These are phyloP conservation scores for Hylia prasina DNA, from an alignment of 2,113 vertebrate genomes.

Conservation along the genomic window DNA sequence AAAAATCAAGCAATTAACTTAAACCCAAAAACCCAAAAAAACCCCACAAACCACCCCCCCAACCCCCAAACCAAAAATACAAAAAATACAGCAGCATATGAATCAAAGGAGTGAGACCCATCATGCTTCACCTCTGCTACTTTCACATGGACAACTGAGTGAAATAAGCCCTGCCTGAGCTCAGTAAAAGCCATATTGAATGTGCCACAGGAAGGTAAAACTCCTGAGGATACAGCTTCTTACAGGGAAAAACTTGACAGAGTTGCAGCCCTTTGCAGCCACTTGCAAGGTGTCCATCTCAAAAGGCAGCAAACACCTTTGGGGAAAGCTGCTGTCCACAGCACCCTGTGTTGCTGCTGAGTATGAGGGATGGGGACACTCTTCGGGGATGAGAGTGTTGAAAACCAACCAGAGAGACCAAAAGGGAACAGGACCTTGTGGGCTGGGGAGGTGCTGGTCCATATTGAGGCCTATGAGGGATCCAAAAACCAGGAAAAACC, in stretches of 20 bases:
- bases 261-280: not conserved
- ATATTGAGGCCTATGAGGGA: not conserved
- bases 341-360: not conserved
- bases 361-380: not conserved
- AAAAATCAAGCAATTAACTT: constrained; percentile 20
- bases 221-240: not conserved
- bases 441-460: not conserved
- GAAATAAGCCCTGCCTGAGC: not conserved
- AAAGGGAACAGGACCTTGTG: not conserved
- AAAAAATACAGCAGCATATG: not conserved
- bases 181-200: not conserved
- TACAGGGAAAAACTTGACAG: not conserved
- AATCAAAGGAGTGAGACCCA: not conserved
- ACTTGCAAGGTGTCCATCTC: fast-evolving
- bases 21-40: not conserved
- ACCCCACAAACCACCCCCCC: not conserved
- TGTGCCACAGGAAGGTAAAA: not conserved
- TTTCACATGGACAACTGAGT: not conserved
- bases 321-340: not conserved
- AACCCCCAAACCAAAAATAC: not conserved
- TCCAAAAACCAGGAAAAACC: not conserved
- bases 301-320: not conserved
- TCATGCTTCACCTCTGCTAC: not conserved
- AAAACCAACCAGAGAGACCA: not conserved
- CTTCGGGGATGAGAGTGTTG: not conserved